Evolutionary conservation across 2,113 vertebrate genomes (phyloP).

Genomic region (Erythrolamprus reginae): DNA sequence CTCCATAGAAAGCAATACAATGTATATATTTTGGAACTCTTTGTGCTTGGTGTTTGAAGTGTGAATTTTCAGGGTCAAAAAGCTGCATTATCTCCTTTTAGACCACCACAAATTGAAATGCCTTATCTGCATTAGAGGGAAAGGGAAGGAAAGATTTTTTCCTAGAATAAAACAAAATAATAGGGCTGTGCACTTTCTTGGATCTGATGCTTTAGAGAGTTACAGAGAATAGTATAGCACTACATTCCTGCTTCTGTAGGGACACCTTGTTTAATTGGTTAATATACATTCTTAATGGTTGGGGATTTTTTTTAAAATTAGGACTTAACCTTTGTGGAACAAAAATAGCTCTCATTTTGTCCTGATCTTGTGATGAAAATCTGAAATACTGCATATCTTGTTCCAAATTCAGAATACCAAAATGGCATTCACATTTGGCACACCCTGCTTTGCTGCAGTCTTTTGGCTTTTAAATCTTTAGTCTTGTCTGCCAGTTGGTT

Average conservation of each 20-base stretch:
- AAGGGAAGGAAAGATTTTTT: neutral
- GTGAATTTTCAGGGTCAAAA: constrained; percentile 35
- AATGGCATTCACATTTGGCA: neutral
- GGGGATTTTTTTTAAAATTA: neutral
- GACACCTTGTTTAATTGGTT: neutral
- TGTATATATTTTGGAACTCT: constrained; percentile 70
- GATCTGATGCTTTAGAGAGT: neutral
- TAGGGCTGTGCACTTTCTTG: neutral
- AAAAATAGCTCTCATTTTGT: neutral
- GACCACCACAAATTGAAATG: constrained; percentile 23
- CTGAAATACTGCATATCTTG: neutral
- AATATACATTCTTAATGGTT: neutral
- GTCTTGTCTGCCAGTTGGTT: neutral
- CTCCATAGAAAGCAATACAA: constrained; percentile 66
- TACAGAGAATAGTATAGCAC: neutral
- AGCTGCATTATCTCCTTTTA: constrained; percentile 45
- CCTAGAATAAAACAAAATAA: neutral
- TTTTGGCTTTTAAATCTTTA: neutral
- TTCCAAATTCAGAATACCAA: neutral
- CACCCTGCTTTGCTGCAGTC: neutral
- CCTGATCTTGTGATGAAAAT: neutral
- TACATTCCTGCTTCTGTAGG: neutral
- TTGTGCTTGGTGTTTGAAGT: constrained; percentile 36
- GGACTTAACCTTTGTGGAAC: neutral
- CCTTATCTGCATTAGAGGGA: neutral